Conservation (phyloP, 2,888 invertebrate genomes). For the Arrhopalites spinosus region DNA sequence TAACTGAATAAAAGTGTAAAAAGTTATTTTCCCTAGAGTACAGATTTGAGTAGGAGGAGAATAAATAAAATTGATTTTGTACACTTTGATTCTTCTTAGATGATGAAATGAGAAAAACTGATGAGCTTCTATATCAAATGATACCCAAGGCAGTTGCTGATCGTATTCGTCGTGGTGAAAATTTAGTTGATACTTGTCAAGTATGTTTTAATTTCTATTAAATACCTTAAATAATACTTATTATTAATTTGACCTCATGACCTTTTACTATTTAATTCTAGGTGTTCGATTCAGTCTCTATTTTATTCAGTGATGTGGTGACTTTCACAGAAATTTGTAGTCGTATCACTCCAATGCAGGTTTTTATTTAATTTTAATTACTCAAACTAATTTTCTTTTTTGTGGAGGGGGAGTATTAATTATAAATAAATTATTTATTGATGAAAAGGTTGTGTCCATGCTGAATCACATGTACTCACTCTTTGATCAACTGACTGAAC, state of each 20-base stretch:
- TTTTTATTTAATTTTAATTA: too few species aligned
- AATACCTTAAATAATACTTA: neutral
- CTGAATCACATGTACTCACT: conserved; percentile 89
- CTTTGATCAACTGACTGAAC: conserved; percentile 90
- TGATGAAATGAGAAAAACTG: conserved; percentile 93
- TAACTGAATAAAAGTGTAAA: too few species aligned
- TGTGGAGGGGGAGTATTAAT: too few species aligned
- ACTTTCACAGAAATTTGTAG: conserved; percentile 97
- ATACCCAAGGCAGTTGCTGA: conserved; percentile 98
- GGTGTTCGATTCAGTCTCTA: conserved; percentile 96
- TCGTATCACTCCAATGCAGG: conserved; percentile 90
- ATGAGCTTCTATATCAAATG: conserved; percentile 96
- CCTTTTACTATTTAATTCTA: conserved; percentile 61
- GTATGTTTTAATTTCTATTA: conserved; percentile 62
- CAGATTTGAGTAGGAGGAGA: too few species aligned
- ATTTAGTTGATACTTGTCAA: conserved; percentile 95
- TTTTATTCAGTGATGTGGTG: conserved; percentile 96
- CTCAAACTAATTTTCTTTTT: too few species aligned
- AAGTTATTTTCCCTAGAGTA: too few species aligned
- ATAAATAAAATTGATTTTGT: too few species aligned
- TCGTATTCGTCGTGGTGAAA: conserved; percentile 88
- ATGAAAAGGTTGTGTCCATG: conserved; percentile 97
- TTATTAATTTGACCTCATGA: too few species aligned
- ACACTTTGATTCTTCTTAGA: conserved; percentile 62
- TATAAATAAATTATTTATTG: too few species aligned